A percentile compares a stretch with the other conserved stretches of the same genome.
These are phyloP conservation scores for Sinodicranocentrus sp. DNA, from an alignment of 2,888 invertebrate species.

Conservation along the genomic window DNA sequence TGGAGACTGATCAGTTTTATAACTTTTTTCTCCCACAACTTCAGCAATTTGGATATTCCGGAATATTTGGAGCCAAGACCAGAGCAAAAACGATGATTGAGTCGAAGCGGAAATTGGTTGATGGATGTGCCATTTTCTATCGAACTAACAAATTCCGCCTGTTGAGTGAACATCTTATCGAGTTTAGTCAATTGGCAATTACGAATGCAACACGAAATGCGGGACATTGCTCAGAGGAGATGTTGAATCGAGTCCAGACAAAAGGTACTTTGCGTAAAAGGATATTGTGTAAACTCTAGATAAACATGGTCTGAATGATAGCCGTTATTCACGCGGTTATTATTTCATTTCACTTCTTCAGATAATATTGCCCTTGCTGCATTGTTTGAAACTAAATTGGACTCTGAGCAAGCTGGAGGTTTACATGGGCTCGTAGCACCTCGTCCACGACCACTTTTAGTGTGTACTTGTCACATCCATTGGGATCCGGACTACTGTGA, in stretches of 20 bases:
- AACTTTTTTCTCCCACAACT: conserved; percentile 97
- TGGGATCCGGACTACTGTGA: conserved; percentile 99
- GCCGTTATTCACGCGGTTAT: too few relatives aligned
- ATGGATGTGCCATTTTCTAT: conserved; percentile 99
- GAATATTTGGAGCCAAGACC: conserved; percentile 98
- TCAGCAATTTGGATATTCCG: conserved; percentile 91
- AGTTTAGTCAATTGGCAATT: conserved; percentile 99
- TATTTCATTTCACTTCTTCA: conserved; percentile 33
- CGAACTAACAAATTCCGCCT: conserved; percentile 95
- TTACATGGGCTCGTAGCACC: conserved; percentile 49
- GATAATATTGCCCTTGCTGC: conserved; percentile 99
- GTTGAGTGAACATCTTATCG: conserved; percentile 97
- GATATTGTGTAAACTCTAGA: too few relatives aligned
- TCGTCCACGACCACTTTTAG: conserved; percentile 89
- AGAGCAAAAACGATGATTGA: conserved; percentile 99
- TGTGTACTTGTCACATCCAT: conserved; percentile 99
- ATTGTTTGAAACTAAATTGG: conserved; percentile 95
- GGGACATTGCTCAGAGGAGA: conserved; percentile 95
- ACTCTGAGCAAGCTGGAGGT: conserved; percentile 91
- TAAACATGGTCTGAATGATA: too few relatives aligned
- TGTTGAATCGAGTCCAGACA: conserved; percentile 99
- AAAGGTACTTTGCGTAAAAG: conserved; percentile 83
- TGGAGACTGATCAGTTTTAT: conserved; percentile 99
- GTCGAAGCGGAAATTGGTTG: conserved; percentile 97
- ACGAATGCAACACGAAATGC: conserved; percentile 85